Conservation (phyloP, 2,797 vertebrate genomes). For the Anolis apletophallus region DNA sequence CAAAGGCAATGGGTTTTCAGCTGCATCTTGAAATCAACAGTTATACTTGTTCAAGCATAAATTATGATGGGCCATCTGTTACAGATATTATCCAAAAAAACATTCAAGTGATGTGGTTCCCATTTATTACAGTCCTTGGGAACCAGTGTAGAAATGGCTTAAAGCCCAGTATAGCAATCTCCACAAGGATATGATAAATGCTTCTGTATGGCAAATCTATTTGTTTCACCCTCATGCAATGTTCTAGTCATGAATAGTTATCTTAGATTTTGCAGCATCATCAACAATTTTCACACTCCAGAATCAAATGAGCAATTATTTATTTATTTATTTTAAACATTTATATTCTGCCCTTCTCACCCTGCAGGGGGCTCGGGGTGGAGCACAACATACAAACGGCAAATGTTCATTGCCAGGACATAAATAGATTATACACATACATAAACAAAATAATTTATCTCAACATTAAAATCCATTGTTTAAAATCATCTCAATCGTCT, state of each 20-base stretch:
- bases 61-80: slow-evolving; percentile 34
- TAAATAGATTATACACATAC: too few relatives aligned
- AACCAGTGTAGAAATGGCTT: slow-evolving; percentile 17
- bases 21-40: slow-evolving; percentile 32
- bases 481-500: too few relatives aligned
- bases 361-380: too few relatives aligned
- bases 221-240: neutral
- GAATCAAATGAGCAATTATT: too few relatives aligned
- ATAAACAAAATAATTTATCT: too few relatives aligned
- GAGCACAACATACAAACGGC: too few relatives aligned
- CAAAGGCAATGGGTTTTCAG: slow-evolving; percentile 31
- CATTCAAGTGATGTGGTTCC: slow-evolving; percentile 19
- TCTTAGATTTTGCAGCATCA: neutral
- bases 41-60: slow-evolving; percentile 49
- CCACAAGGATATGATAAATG: neutral
- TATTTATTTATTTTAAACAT: too few relatives aligned
- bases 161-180: neutral
- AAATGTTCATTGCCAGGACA: too few relatives aligned
- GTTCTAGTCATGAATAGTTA: neutral
- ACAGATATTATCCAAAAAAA: slow-evolving; percentile 38
- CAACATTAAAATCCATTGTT: too few relatives aligned
- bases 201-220: slow-evolving; percentile 3
- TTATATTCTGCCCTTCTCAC: too few relatives aligned
- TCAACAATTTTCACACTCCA: too few relatives aligned
- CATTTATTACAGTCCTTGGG: slow-evolving; percentile 4